A percentile compares a stretch with the other conserved stretches of the same genome.
These are phyloP conservation scores for Apocrypta bakeri DNA, from an alignment of 1,140 invertebrate genomes.

Conservation along the genomic window DNA sequence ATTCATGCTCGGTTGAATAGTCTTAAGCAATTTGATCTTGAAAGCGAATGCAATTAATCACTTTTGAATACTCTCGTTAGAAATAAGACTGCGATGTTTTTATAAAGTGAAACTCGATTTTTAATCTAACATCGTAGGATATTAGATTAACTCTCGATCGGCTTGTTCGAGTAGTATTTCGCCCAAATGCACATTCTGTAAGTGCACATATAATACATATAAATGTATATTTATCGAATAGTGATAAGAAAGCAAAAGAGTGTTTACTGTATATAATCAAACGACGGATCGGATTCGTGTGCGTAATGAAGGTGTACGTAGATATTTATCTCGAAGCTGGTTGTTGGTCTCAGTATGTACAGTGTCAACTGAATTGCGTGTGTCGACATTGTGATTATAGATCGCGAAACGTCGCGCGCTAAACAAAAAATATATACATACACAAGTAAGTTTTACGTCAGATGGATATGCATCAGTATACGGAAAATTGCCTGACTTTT, in stretches of 20 bases:
- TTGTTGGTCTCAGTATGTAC: neutral
- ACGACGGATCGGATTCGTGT: neutral
- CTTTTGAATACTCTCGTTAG: too few relatives aligned
- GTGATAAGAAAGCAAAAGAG: neutral
- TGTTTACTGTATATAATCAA: neutral
- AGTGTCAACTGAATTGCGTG: conserved; percentile 18
- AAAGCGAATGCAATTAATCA: too few relatives aligned
- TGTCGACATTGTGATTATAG: conserved; percentile 17
- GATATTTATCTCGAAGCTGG: conserved; percentile 9
- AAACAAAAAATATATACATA: too few relatives aligned
- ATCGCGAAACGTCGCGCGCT: neutral
- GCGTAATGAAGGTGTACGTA: conserved; percentile 13
- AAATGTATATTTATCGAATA: neutral
- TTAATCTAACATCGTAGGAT: too few relatives aligned
- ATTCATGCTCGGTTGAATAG: too few relatives aligned
- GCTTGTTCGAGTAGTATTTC: neutral
- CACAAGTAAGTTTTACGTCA: too few relatives aligned
- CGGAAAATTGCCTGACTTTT: too few relatives aligned
- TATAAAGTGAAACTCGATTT: too few relatives aligned
- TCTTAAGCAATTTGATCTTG: too few relatives aligned
- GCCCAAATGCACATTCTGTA: neutral
- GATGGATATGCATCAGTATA: too few relatives aligned
- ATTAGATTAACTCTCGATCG: neutral
- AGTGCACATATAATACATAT: too few relatives aligned
- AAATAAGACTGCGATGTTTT: too few relatives aligned